Evolutionary conservation across 2,113 vertebrate species (phyloP).

Genomic region (Acanthochromis polyacanthus): DNA sequence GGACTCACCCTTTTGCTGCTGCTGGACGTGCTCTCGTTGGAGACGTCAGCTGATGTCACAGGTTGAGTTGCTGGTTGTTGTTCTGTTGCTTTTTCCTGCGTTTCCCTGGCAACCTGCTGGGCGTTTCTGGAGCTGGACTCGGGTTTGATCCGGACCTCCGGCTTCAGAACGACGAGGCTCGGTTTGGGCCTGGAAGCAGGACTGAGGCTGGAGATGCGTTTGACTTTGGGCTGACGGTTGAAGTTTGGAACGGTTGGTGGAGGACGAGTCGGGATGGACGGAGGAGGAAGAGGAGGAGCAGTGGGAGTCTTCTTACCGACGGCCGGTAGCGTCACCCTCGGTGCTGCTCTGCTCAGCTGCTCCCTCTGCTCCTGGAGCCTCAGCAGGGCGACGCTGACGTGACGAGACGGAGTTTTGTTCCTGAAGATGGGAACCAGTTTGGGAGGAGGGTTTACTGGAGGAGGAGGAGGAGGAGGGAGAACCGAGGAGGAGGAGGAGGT

Average conservation of each 20-base stretch:
- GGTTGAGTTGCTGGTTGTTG: background rate
- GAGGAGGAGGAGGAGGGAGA: background rate
- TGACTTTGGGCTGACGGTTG: slow-evolving; percentile 4
- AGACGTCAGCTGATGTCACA: background rate
- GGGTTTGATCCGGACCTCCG: background rate
- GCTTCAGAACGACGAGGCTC: background rate
- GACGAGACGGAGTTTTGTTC: slow-evolving; percentile 72
- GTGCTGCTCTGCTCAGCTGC: slow-evolving; percentile 17
- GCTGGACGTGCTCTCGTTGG: background rate
- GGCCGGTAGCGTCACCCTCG: slow-evolving; percentile 8
- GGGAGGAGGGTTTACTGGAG: slow-evolving; percentile 32
- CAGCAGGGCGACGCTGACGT: slow-evolving; percentile 62
- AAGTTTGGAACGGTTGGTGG: slow-evolving; percentile 12
- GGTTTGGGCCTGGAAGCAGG: background rate
- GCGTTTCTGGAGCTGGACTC: background rate
- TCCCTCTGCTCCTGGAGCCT: slow-evolving; percentile 59
- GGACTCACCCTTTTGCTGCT: slow-evolving; percentile 42
- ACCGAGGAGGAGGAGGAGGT: slow-evolving; percentile 17
- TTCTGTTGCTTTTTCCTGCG: background rate
- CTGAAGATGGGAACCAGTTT: slow-evolving; percentile 88
- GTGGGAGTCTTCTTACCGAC: background rate
- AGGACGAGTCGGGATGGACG: background rate
- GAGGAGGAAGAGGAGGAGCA: background rate
- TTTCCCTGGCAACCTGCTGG: background rate
- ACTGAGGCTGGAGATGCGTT: slow-evolving; percentile 22